A percentile compares a stretch with the other conserved stretches of the same genome.
Evolutionary conservation across 2,113 vertebrate genomes (phyloP).

Genomic region (Reinhardtius hippoglossoides): DNA sequence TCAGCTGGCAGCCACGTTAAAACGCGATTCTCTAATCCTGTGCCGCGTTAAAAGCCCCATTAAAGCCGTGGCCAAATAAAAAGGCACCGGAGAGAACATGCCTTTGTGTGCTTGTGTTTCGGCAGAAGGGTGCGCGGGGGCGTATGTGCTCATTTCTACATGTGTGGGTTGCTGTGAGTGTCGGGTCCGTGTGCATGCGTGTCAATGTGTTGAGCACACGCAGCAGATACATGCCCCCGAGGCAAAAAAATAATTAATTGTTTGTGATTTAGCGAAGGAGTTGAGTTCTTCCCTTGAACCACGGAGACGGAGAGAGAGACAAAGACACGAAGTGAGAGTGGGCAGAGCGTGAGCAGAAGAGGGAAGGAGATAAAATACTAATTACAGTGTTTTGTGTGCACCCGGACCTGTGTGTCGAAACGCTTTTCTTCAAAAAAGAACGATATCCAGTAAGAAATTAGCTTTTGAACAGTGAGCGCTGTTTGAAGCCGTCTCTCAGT

Average conservation of each 20-base stretch:
- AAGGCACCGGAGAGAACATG: conserved; percentile 25
- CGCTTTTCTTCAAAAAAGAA: conserved; percentile 26
- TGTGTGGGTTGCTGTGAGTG: not conserved
- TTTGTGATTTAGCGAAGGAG: conserved; percentile 61
- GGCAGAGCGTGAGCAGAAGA: conserved; percentile 26
- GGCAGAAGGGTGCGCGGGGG: conserved; percentile 1
- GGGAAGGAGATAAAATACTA: conserved; percentile 58
- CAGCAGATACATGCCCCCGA: conserved; percentile 23
- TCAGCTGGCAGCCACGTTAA: conserved; percentile 41
- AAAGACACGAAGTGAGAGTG: conserved; percentile 27
- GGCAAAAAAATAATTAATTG: conserved; percentile 52
- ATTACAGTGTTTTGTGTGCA: conserved; percentile 57
- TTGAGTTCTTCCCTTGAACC: conserved; percentile 55
- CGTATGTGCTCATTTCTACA: conserved; percentile 18
- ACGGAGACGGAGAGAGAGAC: conserved; percentile 22
- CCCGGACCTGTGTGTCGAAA: conserved; percentile 5
- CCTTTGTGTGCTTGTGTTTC: conserved; percentile 31
- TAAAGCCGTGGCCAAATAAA: conserved; percentile 47
- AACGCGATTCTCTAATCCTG: conserved; percentile 45
- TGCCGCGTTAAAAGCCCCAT: conserved; percentile 47
- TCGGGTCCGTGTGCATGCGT: not conserved
- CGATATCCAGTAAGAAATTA: conserved; percentile 3
- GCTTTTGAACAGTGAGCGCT: conserved; percentile 28
- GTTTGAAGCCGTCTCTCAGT: conserved; percentile 4
- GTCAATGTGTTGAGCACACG: conserved; percentile 41